Conservation (phyloP, 2,113 vertebrate genomes). For the Leucosticte australis region DNA sequence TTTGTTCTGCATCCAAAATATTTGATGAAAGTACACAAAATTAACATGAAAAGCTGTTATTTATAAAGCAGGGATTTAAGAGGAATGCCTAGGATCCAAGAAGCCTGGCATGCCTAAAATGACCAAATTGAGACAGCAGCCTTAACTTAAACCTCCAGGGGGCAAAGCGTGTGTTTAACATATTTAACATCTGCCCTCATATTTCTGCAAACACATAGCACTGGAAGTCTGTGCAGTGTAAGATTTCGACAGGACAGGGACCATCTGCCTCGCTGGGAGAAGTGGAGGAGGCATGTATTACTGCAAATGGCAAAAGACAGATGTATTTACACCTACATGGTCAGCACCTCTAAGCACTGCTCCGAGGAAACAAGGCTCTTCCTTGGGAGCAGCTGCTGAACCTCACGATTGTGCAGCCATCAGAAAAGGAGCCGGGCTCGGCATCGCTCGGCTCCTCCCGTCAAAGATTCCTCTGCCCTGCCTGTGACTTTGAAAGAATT, state of each 20-base stretch:
- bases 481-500: not conserved
- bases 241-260: slow-evolving; percentile 72
- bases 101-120: slow-evolving; percentile 72
- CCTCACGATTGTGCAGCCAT: slow-evolving; percentile 38
- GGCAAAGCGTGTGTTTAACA: slow-evolving; percentile 73
- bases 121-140: slow-evolving; percentile 71
- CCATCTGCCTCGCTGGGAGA: slow-evolving; percentile 76
- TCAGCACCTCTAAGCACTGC: slow-evolving; percentile 82
- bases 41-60: slow-evolving; percentile 55
- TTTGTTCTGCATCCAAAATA: slow-evolving; percentile 51
- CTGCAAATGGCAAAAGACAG: slow-evolving; percentile 81
- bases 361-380: slow-evolving; percentile 72
- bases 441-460: not conserved
- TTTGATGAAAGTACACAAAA: slow-evolving; percentile 58
- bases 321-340: slow-evolving; percentile 92
- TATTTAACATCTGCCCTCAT: slow-evolving; percentile 79
- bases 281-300: slow-evolving; percentile 63
- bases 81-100: slow-evolving; percentile 55
- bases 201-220: slow-evolving; percentile 71
- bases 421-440: not conserved
- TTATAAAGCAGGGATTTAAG: slow-evolving; percentile 61
- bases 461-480: not conserved
- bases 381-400: slow-evolving; percentile 83
- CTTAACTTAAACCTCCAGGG: slow-evolving; percentile 75
- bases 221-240: slow-evolving; percentile 65